These are phyloP conservation scores for Oncorhynchus mykiss DNA, from an alignment of 2,113 vertebrate species.

Conservation along the genomic window DNA sequence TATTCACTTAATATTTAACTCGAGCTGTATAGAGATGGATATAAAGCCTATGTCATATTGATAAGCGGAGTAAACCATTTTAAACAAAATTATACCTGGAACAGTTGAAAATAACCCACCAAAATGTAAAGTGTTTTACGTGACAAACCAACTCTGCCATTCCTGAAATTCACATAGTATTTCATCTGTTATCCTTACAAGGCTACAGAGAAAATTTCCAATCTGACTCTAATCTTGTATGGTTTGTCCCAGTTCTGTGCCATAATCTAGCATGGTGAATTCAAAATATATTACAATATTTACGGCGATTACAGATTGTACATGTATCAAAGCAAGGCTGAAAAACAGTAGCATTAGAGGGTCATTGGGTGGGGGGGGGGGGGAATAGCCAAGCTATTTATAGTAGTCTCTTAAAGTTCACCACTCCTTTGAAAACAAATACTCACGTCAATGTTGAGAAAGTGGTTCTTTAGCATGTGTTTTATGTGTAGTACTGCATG, in stretches of 20 bases:
- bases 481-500: too few species aligned
- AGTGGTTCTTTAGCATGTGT: too few species aligned
- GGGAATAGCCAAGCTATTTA: constrained; percentile 10
- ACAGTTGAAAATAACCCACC: constrained; percentile 7
- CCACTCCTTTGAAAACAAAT: not conserved
- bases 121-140: constrained; percentile 1
- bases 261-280: constrained; percentile 43
- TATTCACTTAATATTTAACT: too few species aligned
- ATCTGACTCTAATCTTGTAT: constrained; percentile 26
- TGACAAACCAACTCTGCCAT: constrained; percentile 17
- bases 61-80: too few species aligned
- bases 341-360: constrained; percentile 7
- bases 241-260: constrained; percentile 33
- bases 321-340: not conserved
- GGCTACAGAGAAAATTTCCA: constrained; percentile 12
- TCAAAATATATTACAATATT: constrained; percentile 30
- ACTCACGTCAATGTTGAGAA: too few species aligned
- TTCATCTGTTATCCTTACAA: constrained; percentile 32
- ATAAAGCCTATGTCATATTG: too few species aligned
- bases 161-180: not conserved
- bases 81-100: too few species aligned
- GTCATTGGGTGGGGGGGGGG: not conserved
- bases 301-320: constrained; percentile 22
- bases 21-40: too few species aligned
- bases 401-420: constrained; percentile 16